Evolutionary conservation across 1,140 invertebrate genomes (phyloP), one percentile per base, ranked within the genome.

Genomic region (Camponotus vicinus): DNA sequence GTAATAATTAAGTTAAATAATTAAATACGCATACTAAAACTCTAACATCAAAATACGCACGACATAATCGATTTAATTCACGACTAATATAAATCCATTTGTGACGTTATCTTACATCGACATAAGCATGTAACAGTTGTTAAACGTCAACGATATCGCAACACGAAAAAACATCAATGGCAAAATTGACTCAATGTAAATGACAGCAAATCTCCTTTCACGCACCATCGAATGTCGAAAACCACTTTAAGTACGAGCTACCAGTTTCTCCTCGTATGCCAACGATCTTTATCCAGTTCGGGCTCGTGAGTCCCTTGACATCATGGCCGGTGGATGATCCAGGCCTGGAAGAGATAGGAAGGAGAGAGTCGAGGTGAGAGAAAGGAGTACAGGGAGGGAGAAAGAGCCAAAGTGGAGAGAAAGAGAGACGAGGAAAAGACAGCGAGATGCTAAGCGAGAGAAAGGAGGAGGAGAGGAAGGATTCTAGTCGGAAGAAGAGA

Each of bases 401-500:
- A 61, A 55, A 77, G 63, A 85, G 37, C 13, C 70, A 86, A 67
- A 63, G 42, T 27, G 49, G 9, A 78, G 9, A 78, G 32, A 45
- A 71, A 63, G 69, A 69, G 32, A 67, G 21, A 66, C n/a, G 69
- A 61, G 59, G 85, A 42, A 69, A 67, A 61, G 27, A 37, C 57
- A 15, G 55, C 61, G 32, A 32, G 13, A 49, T 7, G 59, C 9
- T 40, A 27, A 40, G 49, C n/a, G 67, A 86, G 73, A 70, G 32
- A 82, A 59, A 70, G 70, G 63, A 59, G 27, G 75, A 71, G 21
- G 55, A 42, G 37, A 59, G 71, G 49, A 52, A 75, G 79, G 37
- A 52, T n/a, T 66, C 63, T 69, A 80, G 86, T 75, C 42, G 57
- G 42, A 90, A 86, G 91, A 86, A 90, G 89, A 90, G 90, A 89